Base-by-base conservation (phyloP, 1,140 invertebrate species). In the Bombus soroeensis region DNA sequence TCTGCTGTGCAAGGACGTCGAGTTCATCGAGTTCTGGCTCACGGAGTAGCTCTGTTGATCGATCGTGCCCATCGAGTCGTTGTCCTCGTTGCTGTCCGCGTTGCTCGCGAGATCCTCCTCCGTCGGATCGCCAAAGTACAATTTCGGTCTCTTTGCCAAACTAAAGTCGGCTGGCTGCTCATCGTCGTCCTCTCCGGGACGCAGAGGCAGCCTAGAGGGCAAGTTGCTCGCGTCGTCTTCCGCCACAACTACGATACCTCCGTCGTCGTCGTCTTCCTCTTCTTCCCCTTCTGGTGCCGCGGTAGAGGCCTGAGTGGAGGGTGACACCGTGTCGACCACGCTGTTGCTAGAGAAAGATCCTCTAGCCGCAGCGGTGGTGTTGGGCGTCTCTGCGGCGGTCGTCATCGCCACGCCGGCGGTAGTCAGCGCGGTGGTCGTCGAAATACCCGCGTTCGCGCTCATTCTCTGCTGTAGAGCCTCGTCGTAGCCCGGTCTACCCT, bases 21-120 rank as follows among this genome's bases (percentile, higher is more conserved):
- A 91, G 76, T 92, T 94, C 3, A 93, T 64, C 2, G 92, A 90
- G 57, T 93, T 90, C 0, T 92, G 88, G 59, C 92, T 93, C 39
- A 92, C 89, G 22, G 93, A 92, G 41, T 92, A 93, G 0, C 93
- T 89, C 15, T 93, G 93, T 22, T 94, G 93, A 53, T 94, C 93
- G 3, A 90, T 53, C 5, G 92, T 93, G 39, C 92, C 89, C 89
- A 96, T 94, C n/a, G 96, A 97, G 92, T 98, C 95, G 59, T 94
- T 94, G 75, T 95, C 97, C 87, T 97, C 97, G 87, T 97, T 97
- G 89, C 97, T 97, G 91, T 97, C 97, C n/a, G 96, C 94, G 92
- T 97, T 97, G 93, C 97, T 97, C 68, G 95, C 94, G 3, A 95
- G 94, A 79, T 97, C 96, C 88, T 97, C 97, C 79, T 98, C 97